Evolutionary conservation across 2,888 invertebrate genomes (phyloP), one percentile per base, ranked within the genome.

Genomic region (Sphaeridia pumilis): DNA sequence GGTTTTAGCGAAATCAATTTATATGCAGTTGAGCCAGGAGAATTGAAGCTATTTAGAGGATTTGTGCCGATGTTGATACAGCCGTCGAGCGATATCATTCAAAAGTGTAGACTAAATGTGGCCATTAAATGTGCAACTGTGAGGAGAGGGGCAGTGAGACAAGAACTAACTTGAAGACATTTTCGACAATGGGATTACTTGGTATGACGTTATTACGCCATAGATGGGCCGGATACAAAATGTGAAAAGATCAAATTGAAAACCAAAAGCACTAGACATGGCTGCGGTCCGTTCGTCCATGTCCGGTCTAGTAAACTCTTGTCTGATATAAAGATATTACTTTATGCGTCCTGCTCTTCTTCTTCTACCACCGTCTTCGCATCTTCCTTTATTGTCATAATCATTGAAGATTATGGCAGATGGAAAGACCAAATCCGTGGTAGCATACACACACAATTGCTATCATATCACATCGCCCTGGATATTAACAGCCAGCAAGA

Each of bases 241-340:
- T 52, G 52, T 46, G 46, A 47, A 52, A 42, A 47, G 52, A 52
- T 52, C 52, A 47, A 52, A 52, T 52, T 52, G 52, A 52, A 52
- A 52, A 52, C 47, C 52, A 46, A 52, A 52, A 46, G 52, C 28
- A 52, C 52, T n/a, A n/a, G 47, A 52, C 46, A 36, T 46, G 26
- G 44, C n/a, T 50, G 34, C 42, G 14, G 26, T 4, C 10, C 14
- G 45, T 31, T 44, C 35, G 44, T 50, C 31, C 34, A 22, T 46
- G 45, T 46, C n/a, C n/a, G n/a, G n/a, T n/a, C n/a, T n/a, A n/a
- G n/a, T n/a, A n/a, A n/a, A n/a, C n/a, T n/a, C n/a, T n/a, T n/a
- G n/a, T n/a, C n/a, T n/a, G n/a, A n/a, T n/a, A n/a, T n/a, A n/a
- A n/a, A n/a, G n/a, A n/a, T n/a, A n/a, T n/a, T n/a, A n/a, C n/a